phyloP scores from a whole-genome alignment of 2,888 invertebrate genomes.

The Reticulitermes lucifugus region DNA sequence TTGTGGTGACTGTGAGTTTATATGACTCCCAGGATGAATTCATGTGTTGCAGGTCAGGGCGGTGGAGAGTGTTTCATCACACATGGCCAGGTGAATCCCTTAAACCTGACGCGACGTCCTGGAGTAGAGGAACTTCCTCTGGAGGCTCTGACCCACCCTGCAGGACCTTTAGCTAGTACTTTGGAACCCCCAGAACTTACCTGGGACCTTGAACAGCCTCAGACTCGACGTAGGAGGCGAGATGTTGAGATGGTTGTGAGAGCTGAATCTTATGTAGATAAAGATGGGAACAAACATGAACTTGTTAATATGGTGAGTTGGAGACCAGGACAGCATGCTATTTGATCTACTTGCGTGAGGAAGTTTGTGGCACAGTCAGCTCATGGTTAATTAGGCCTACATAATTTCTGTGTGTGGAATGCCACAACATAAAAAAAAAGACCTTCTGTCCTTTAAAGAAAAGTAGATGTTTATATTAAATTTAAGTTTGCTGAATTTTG shows the following conservation, averaged over 20 bases:
- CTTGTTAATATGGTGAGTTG: conserved; percentile 68
- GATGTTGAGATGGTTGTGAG: conserved; percentile 78
- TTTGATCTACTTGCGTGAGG: no score
- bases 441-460: no score
- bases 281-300: conserved; percentile 78
- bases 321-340: no score
- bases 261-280: conserved; percentile 75
- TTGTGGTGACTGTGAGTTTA: no score
- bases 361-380: no score
- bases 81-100: conserved; percentile 73
- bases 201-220: conserved; percentile 56
- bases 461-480: no score
- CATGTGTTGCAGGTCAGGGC: conserved; percentile 66
- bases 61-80: conserved; percentile 75
- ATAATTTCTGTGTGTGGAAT: no score
- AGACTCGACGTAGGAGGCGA: conserved; percentile 66
- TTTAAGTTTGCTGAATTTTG: no score
- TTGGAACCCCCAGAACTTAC: conserved; percentile 56
- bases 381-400: no score
- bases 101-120: conserved; percentile 63
- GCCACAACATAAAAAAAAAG: no score
- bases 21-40: no score
- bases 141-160: conserved; percentile 65
- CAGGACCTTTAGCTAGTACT: conserved; percentile 57
- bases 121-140: conserved; percentile 58